phyloP scores from a whole-genome alignment of 2,888 invertebrate species.

The Amblyteles armatorius region DNA sequence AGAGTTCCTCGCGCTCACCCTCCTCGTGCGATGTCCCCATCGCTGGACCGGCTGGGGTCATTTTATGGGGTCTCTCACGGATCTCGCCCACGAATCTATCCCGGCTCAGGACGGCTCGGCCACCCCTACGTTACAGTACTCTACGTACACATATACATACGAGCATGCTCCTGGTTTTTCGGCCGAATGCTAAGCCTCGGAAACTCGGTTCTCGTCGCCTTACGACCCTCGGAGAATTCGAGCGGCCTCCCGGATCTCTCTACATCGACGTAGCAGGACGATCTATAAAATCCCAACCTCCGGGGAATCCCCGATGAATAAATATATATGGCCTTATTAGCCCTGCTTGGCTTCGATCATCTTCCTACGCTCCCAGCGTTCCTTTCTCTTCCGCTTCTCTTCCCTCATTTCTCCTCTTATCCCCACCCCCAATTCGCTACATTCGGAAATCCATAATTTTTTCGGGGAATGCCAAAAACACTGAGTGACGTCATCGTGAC shows the following conservation, averaged over 20 bases:
- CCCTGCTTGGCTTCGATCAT: constrained; percentile 60
- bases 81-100: constrained; percentile 78
- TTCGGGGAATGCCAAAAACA: too few species aligned
- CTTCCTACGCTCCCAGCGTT: constrained; percentile 31
- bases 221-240: constrained; percentile 41
- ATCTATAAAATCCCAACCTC: constrained; percentile 76
- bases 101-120: constrained; percentile 24
- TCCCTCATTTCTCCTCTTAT: background rate
- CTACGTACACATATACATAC: constrained; percentile 64
- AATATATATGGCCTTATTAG: constrained; percentile 73
- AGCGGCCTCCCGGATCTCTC: constrained; percentile 43
- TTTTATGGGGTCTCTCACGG: constrained; percentile 82
- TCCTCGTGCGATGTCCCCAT: constrained; percentile 65
- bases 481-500: too few species aligned
- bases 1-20: constrained; percentile 68
- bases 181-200: constrained; percentile 75
- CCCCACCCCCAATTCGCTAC: background rate
- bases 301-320: constrained; percentile 66
- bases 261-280: constrained; percentile 62
- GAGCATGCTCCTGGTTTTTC: constrained; percentile 72
- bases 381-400: constrained; percentile 48
- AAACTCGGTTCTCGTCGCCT: constrained; percentile 53
- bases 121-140: constrained; percentile 66
- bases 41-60: constrained; percentile 77
- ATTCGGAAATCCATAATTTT: background rate